Evolutionary conservation across 1,140 invertebrate genomes (phyloP), one percentile per base, ranked within the genome.

Genomic region (Gryllus bimaculatus): DNA sequence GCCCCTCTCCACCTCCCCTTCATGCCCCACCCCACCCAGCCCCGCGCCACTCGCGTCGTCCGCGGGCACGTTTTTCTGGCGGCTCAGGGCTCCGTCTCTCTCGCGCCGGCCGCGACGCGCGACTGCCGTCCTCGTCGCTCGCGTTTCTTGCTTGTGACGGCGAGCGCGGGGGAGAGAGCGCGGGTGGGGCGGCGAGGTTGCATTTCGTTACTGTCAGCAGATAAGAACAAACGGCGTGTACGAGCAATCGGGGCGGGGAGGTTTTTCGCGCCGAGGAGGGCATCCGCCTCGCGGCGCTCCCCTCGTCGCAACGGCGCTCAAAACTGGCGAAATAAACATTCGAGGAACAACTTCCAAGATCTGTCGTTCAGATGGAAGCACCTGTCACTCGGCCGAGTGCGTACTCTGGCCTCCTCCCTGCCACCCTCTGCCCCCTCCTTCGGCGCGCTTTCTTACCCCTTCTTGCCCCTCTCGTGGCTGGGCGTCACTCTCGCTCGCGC

Each of bases 321-420:
- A n/a, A 77, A 77, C 48, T 77, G 76, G 48, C 47, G 76, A 48
- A 77, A 77, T 77, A 77, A 76, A 77, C 76, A 77, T 77, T 54
- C 20, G 76, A 77, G 76, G 48, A 77, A 77, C 76, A 48, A 48
- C 47, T 77, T 54, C 76, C 47, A 77, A 48, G 76, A 77, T 77
- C 48, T 77, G 76, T 77, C 76, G 76, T 77, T 77, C 76, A 77
- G 48, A 77, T 77, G 76, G 48, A 77, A 77, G 76, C 76, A 77
- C 76, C 76, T 77, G 76, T 77, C 13, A 10, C 76, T 21, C 48
- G 21, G n/a, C 8, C 47, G 76, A n/a, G n/a, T 12, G 18, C 39
- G 76, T 21, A 47, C 1, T 39, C 26, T 39, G 76, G 47, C 76
- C 7, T 18, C 48, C 13, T 47, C 48, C 76, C 47, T 47, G n/a